Evolutionary conservation across 2,797 vertebrate genomes (phyloP).

Genomic region (Rhyacichthys aspro): DNA sequence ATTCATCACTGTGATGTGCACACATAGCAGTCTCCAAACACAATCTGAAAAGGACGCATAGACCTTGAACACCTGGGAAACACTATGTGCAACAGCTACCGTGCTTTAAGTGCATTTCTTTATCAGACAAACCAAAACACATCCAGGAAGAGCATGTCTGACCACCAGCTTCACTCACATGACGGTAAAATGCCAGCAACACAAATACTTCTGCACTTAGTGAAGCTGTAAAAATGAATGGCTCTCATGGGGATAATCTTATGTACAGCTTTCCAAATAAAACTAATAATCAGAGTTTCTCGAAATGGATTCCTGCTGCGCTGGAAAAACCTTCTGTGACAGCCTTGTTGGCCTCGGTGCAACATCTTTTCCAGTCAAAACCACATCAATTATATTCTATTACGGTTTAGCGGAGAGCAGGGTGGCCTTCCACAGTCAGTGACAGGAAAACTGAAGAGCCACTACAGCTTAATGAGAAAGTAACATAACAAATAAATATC

Average conservation of each 20-base stretch:
- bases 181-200: background rate
- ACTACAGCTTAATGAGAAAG: background rate
- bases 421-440: slow-evolving; percentile 6
- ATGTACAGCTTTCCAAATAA: slow-evolving; percentile 6
- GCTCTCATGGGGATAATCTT: background rate
- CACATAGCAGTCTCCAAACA: background rate
- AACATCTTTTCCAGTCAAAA: slow-evolving; percentile 26
- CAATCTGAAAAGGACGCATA: background rate
- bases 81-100: background rate
- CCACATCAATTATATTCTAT: slow-evolving; percentile 9
- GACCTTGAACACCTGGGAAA: background rate
- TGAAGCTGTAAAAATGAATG: background rate
- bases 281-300: slow-evolving; percentile 10
- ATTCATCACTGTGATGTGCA: background rate
- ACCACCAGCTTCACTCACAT: background rate
- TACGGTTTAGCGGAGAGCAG: background rate
- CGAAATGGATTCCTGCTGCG: background rate
- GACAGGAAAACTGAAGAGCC: background rate
- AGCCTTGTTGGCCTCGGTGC: background rate
- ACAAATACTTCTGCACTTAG: slow-evolving; percentile 1
- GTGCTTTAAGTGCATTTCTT: slow-evolving; percentile 5
- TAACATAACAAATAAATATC: background rate
- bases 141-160: background rate
- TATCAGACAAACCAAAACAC: slow-evolving; percentile 2
- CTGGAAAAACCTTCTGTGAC: slow-evolving; percentile 11